Evolutionary conservation across 2,888 invertebrate genomes (phyloP).

Genomic region (Synergus umbraculus): DNA sequence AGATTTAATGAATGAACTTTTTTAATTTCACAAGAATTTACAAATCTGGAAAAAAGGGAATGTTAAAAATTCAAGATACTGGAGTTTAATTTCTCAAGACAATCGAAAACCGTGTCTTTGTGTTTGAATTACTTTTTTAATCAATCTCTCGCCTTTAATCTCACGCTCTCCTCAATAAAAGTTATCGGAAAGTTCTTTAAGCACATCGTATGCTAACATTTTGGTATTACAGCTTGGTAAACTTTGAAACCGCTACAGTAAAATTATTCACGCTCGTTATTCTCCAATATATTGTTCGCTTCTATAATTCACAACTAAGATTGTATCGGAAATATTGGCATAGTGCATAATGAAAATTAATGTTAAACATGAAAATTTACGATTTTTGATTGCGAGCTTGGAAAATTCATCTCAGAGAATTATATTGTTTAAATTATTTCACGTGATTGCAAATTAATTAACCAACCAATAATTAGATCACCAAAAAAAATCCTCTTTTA

Average conservation of each 20-base stretch:
- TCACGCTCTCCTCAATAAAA: background rate
- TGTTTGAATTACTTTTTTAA: conserved; percentile 2
- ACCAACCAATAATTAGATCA: too few relatives aligned
- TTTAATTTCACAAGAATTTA: background rate
- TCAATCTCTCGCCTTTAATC: conserved; percentile 33
- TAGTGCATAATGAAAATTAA: conserved; percentile 9
- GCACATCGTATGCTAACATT: background rate
- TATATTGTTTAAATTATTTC: too few relatives aligned
- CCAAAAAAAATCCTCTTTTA: too few relatives aligned
- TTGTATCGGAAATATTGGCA: conserved; percentile 12
- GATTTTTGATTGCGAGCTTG: background rate
- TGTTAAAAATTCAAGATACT: background rate
- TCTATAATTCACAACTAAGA: background rate
- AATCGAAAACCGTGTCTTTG: background rate
- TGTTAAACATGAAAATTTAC: background rate
- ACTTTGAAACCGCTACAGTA: background rate
- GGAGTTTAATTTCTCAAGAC: background rate
- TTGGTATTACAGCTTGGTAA: background rate
- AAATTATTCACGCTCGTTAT: conserved; percentile 12
- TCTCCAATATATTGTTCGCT: background rate
- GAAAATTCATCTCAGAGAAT: background rate
- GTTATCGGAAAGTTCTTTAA: background rate
- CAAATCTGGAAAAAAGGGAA: background rate
- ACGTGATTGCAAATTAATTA: too few relatives aligned
- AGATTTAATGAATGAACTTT: too few relatives aligned